These are phyloP conservation scores for Tetragonula clypearis DNA, from an alignment of 1,140 invertebrate genomes.

Conservation along the genomic window DNA sequence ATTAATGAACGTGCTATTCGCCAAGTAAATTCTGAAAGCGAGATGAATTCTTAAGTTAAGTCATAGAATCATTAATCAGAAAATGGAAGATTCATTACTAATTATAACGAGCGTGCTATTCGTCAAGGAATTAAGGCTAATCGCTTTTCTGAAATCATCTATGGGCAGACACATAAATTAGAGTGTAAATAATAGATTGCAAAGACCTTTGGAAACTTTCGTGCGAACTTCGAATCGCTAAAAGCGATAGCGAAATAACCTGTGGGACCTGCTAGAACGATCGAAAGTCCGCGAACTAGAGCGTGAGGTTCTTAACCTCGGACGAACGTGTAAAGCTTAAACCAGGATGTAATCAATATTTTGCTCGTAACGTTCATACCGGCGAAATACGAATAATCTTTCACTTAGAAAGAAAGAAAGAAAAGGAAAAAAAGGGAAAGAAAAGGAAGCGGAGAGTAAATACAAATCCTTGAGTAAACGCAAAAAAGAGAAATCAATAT, in stretches of 20 bases:
- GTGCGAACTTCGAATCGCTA: constrained; percentile 18
- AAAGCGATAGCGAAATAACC: constrained; percentile 32
- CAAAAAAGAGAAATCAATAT: background rate
- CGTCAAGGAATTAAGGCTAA: background rate
- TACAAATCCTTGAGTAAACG: background rate
- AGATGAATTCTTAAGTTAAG: too few relatives aligned
- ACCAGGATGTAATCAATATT: constrained; percentile 73
- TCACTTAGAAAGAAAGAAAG: background rate
- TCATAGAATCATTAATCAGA: too few relatives aligned
- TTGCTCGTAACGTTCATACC: constrained; percentile 61
- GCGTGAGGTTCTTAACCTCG: constrained; percentile 80
- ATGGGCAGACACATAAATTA: background rate
- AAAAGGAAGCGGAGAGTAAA: background rate
- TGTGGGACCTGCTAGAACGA: constrained; percentile 9
- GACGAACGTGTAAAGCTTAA: constrained; percentile 62
- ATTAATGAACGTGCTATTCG: too few relatives aligned
- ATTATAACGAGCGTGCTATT: background rate
- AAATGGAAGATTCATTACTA: background rate
- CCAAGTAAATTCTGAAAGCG: too few relatives aligned
- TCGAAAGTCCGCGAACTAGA: constrained; percentile 72
- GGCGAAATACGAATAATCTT: background rate
- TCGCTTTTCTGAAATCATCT: too few relatives aligned
- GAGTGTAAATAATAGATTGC: too few relatives aligned
- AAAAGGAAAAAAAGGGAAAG: background rate
- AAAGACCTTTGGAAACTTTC: background rate